phyloP scores from a whole-genome alignment of 2,113 vertebrate species.

The Hoplias malabaricus region DNA sequence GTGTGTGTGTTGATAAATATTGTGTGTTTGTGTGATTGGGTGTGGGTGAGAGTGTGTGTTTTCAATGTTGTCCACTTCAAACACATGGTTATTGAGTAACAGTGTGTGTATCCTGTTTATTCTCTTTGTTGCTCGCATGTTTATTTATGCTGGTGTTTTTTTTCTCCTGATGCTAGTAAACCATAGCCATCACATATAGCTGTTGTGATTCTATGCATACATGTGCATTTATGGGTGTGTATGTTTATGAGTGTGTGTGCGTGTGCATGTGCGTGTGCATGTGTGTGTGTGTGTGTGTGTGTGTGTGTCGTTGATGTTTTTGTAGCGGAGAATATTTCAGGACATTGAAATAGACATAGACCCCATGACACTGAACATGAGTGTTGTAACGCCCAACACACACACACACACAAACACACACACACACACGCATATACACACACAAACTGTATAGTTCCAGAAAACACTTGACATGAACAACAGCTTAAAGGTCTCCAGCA shows the following conservation, averaged over 20 bases:
- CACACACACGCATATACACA: neutral
- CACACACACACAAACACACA: too few relatives aligned
- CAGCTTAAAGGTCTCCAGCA: neutral
- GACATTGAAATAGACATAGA: neutral
- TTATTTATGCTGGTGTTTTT: slow-evolving; percentile 64
- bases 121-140: slow-evolving; percentile 51
- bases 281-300: slow-evolving; percentile 44
- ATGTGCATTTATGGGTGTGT: neutral
- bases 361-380: neutral
- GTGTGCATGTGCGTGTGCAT: slow-evolving; percentile 59
- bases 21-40: slow-evolving; percentile 59
- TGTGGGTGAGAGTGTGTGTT: slow-evolving; percentile 24
- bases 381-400: neutral
- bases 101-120: neutral
- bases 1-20: slow-evolving; percentile 67
- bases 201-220: slow-evolving; percentile 65
- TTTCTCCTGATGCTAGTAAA: slow-evolving; percentile 63
- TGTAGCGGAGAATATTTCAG: neutral
- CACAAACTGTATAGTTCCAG: neutral
- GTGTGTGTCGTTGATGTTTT: slow-evolving; percentile 67
- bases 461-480: neutral
- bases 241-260: slow-evolving; percentile 66
- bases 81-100: too few relatives aligned
- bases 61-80: too few relatives aligned
- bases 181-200: slow-evolving; percentile 53